Conservation (phyloP, 2,888 invertebrate species). For the Netelia inedita region DNA sequence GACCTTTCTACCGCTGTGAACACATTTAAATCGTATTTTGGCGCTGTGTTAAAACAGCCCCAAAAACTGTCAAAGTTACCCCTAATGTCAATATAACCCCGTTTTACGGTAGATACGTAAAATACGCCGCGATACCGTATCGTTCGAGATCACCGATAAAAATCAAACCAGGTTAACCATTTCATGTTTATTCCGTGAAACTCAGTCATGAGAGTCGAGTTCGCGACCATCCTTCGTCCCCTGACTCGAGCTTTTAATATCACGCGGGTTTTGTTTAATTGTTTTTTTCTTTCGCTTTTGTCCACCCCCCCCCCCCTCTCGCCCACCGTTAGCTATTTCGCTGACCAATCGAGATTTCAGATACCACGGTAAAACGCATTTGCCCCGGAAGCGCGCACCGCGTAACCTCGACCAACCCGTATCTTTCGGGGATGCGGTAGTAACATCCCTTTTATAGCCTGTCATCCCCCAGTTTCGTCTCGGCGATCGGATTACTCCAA, state of each 20-base stretch:
- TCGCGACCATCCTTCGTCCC: background rate
- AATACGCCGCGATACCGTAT: background rate
- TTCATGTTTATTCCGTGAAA: background rate
- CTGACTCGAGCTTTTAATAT: slow-evolving; percentile 24
- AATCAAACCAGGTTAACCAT: background rate
- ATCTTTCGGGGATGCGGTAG: slow-evolving; percentile 23
- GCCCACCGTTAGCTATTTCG: slow-evolving; percentile 22
- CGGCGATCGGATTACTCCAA: slow-evolving; percentile 57
- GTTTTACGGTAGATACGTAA: too few species aligned
- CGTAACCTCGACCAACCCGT: background rate
- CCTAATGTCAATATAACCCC: too few species aligned
- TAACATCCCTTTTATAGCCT: slow-evolving; percentile 53
- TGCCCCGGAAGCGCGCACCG: background rate
- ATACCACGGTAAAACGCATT: slow-evolving; percentile 22
- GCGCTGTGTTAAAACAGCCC: too few species aligned
- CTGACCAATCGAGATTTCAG: slow-evolving; percentile 52
- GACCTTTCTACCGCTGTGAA: too few species aligned
- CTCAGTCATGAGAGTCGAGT: background rate
- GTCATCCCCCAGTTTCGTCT: slow-evolving; percentile 33
- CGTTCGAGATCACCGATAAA: background rate
- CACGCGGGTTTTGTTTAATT: background rate
- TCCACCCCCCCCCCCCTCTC: slow-evolving; percentile 6
- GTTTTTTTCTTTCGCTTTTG: slow-evolving; percentile 22
- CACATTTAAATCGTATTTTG: too few species aligned
- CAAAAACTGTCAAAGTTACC: too few species aligned